Evolutionary conservation across 35 echinoderm and acorn worm genomes (phyloP).

Genomic region (Heliocidaris erythrogramma): DNA sequence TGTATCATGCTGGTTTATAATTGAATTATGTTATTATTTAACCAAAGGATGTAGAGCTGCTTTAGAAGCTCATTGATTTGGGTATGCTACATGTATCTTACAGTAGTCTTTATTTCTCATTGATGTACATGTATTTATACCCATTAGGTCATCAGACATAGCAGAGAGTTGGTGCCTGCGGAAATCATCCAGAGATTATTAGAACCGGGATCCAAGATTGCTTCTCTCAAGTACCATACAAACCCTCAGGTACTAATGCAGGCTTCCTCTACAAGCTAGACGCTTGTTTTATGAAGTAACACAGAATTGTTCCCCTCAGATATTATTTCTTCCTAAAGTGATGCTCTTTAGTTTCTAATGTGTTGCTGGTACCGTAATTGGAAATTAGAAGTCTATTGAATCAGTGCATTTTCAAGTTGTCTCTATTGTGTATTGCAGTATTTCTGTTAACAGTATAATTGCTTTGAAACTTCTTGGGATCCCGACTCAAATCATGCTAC

Average conservation of each 20-base stretch:
- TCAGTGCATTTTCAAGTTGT: no score
- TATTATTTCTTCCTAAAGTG: not conserved
- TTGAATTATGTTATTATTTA: no score
- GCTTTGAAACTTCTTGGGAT: no score
- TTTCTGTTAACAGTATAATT: no score
- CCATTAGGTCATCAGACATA: conserved; percentile 28
- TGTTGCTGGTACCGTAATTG: no score
- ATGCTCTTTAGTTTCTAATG: not conserved
- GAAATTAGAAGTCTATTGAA: no score
- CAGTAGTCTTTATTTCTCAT: not conserved
- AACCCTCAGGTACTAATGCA: not conserved
- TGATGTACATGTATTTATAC: not conserved
- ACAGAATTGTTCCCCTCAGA: not conserved
- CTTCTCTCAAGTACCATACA: conserved; percentile 33
- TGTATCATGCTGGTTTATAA: no score
- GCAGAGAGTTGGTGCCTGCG: conserved; percentile 19
- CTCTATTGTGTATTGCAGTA: no score
- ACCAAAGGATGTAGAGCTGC: no score
- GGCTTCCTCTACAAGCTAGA: not conserved
- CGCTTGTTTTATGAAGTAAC: not conserved
- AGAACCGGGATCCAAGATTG: conserved; percentile 11
- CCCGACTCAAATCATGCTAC: no score
- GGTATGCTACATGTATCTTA: no score
- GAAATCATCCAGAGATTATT: conserved; percentile 38
- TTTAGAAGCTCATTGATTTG: no score